Conservation (phyloP, 2,888 invertebrate species). For the Tupiocoris notatus region DNA sequence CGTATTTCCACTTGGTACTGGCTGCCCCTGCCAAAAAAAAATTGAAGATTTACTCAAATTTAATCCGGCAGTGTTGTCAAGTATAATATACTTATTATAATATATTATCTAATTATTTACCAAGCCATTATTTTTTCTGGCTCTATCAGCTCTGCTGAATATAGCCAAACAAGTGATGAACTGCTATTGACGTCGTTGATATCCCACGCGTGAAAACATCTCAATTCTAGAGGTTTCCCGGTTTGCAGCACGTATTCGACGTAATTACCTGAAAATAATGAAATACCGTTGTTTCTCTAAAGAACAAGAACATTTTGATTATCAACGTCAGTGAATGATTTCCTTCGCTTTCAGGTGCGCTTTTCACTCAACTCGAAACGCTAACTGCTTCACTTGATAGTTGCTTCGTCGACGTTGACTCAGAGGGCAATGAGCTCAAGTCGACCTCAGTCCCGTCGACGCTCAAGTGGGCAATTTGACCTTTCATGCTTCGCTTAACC, state of each 20-base stretch:
- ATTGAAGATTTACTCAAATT: too few species aligned
- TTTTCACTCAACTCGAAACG: constrained; percentile 19
- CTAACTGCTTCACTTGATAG: constrained; percentile 39
- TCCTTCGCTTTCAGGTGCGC: background rate
- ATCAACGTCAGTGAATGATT: background rate
- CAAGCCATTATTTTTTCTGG: constrained; percentile 6
- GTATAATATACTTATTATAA: too few species aligned
- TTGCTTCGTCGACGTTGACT: background rate
- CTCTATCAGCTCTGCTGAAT: constrained; percentile 31
- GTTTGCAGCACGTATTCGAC: constrained; percentile 37
- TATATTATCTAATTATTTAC: too few species aligned
- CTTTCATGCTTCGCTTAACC: constrained; percentile 13
- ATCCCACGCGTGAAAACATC: constrained; percentile 32
- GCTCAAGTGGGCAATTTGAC: constrained; percentile 32
- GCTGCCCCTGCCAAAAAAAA: constrained; percentile 8
- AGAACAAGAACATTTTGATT: background rate
- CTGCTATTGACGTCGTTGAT: constrained; percentile 16
- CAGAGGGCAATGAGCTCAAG: constrained; percentile 16
- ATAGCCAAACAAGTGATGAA: constrained; percentile 32
- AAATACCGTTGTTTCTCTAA: too few species aligned
- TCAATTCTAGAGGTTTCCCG: constrained; percentile 32
- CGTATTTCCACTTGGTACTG: background rate
- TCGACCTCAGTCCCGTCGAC: constrained; percentile 37
- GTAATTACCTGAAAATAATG: constrained; percentile 43
- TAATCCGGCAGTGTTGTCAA: too few species aligned